Evolutionary conservation across 2,888 invertebrate genomes (phyloP).

Genomic region (Pyrgus malvae): DNA sequence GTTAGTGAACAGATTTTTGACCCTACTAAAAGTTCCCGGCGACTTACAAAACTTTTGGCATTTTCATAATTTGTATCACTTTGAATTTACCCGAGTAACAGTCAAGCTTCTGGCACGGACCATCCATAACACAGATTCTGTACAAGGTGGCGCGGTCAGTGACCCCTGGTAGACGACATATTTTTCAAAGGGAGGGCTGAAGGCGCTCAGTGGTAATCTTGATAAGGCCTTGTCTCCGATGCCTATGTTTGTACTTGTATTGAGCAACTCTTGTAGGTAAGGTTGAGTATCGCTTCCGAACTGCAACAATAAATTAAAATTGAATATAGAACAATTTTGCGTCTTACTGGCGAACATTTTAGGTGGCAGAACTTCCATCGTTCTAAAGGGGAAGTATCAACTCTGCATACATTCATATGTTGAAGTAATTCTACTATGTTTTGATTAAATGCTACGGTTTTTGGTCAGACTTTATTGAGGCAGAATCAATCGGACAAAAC

Average conservation of each 20-base stretch:
- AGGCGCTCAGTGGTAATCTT: constrained; percentile 41
- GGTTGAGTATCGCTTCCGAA: constrained; percentile 47
- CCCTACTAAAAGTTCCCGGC: too few relatives aligned
- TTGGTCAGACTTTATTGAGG: too few relatives aligned
- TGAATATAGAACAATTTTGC: too few relatives aligned
- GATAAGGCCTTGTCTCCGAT: constrained; percentile 29
- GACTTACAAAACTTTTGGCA: too few relatives aligned
- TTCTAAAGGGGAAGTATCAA: too few relatives aligned
- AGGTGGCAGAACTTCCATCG: not conserved
- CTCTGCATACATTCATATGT: too few relatives aligned
- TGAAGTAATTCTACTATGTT: too few relatives aligned
- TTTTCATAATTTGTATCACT: too few relatives aligned
- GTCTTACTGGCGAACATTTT: too few relatives aligned
- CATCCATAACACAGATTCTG: constrained; percentile 62
- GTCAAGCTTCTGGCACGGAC: constrained; percentile 52
- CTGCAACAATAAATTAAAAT: constrained; percentile 42
- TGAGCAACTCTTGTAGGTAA: constrained; percentile 46
- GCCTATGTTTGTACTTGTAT: constrained; percentile 9
- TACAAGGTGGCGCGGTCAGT: constrained; percentile 59
- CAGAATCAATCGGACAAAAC: too few relatives aligned
- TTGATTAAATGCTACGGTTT: too few relatives aligned
- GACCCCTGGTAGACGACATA: constrained; percentile 67
- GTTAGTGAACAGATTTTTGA: too few relatives aligned
- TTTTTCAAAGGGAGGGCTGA: constrained; percentile 53
- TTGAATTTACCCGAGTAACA: constrained; percentile 56